phyloP scores from a whole-genome alignment of 1,140 invertebrate genomes.

The Polypedilum vanderplanki region DNA sequence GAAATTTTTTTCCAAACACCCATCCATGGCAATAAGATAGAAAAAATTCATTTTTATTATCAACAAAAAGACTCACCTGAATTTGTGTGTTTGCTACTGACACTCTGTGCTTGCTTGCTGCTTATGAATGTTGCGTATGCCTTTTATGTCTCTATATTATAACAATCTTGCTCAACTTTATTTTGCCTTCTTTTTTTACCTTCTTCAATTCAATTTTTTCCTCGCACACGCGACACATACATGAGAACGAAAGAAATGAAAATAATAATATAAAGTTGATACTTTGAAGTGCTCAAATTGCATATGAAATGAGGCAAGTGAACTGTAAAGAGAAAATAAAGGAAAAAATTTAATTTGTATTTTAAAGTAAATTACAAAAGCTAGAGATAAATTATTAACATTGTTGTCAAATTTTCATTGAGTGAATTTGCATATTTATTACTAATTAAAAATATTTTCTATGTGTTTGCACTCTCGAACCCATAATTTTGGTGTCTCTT shows the following conservation, averaged over 20 bases:
- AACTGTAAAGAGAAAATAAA: background rate
- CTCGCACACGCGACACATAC: too few relatives aligned
- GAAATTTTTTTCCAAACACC: too few relatives aligned
- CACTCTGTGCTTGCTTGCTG: too few relatives aligned
- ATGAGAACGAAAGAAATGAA: too few relatives aligned
- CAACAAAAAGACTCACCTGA: background rate
- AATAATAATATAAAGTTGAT: background rate
- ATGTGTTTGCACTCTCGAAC: too few relatives aligned
- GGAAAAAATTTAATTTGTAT: background rate
- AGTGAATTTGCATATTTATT: too few relatives aligned
- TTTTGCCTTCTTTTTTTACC: background rate
- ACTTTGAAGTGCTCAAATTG: slow-evolving; percentile 4
- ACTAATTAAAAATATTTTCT: too few relatives aligned
- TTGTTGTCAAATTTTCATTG: too few relatives aligned
- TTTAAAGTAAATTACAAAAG: too few relatives aligned
- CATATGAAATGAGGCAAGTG: slow-evolving; percentile 17
- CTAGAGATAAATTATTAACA: too few relatives aligned
- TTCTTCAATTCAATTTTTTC: too few relatives aligned
- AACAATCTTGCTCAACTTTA: background rate
- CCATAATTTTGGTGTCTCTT: too few relatives aligned
- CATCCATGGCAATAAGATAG: background rate
- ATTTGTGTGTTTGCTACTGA: background rate
- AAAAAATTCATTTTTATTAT: background rate
- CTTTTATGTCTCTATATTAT: slow-evolving; percentile 12
- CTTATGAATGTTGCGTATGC: background rate